These are phyloP conservation scores for Apostichopus japonicus DNA, from an alignment of 35 echinoderm and acorn worm genomes.

Conservation along the genomic window DNA sequence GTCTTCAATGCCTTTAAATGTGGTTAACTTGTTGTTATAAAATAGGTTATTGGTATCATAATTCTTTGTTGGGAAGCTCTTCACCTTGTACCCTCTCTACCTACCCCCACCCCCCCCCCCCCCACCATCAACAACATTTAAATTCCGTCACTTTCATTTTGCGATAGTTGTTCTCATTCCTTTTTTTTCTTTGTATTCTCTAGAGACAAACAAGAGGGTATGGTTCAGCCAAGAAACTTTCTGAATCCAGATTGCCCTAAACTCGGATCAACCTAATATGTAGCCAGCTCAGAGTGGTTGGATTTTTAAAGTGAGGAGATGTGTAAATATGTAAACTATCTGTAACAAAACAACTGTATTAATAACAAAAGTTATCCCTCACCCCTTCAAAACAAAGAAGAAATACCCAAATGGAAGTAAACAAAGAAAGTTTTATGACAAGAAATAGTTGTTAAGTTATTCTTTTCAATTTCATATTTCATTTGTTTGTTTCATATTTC, in stretches of 20 bases:
- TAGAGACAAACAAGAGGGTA: slow-evolving; percentile 91
- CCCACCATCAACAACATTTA: no score
- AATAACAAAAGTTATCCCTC: no score
- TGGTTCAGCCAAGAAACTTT: slow-evolving; percentile 92
- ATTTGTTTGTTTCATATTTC: no score
- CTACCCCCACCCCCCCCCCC: neutral
- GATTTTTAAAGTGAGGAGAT: neutral
- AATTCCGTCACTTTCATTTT: neutral
- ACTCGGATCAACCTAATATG: slow-evolving; percentile 60
- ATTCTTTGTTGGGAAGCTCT: no score
- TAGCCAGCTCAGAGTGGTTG: neutral
- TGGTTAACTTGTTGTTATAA: no score
- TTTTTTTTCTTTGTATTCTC: neutral
- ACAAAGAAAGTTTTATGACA: neutral
- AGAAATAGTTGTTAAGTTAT: no score
- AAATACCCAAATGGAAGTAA: neutral
- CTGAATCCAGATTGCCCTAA: slow-evolving; percentile 88
- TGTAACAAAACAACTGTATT: neutral
- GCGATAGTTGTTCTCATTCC: no score
- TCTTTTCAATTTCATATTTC: no score
- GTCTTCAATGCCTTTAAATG: no score
- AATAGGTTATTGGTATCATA: no score
- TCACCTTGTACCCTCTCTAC: no score
- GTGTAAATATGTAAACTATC: neutral
- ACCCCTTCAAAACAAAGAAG: neutral